A percentile compares a stretch with the other conserved stretches of the same genome.
Conservation (phyloP, 1,140 invertebrate species). For the Heliconius himera region DNA sequence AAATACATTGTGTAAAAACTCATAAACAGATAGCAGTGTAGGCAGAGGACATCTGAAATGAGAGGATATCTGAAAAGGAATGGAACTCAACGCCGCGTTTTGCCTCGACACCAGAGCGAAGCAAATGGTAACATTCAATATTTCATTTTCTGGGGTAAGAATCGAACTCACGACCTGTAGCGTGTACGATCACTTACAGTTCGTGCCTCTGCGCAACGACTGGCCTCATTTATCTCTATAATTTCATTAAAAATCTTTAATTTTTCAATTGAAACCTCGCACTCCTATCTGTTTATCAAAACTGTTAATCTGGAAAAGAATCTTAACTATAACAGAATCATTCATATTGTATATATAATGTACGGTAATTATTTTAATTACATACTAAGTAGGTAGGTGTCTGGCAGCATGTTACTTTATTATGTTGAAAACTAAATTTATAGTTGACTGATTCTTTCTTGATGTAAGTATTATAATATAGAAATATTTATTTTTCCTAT, state of each 20-base stretch:
- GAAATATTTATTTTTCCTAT: neutral
- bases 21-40: no score
- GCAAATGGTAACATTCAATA: no score
- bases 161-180: no score
- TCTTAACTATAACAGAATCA: neutral
- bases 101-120: no score
- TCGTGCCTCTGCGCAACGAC: no score
- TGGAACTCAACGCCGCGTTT: no score
- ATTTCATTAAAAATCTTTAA: neutral
- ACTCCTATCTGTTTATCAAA: neutral
- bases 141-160: no score
- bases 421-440: neutral
- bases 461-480: neutral
- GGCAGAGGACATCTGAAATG: no score
- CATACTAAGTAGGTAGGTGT: neutral
- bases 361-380: slow-evolving; percentile 6
- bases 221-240: no score
- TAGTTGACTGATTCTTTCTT: neutral
- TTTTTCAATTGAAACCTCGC: neutral
- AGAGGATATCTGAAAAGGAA: no score
- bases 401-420: neutral
- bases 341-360: neutral
- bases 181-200: no score
- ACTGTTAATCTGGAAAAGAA: neutral
- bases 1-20: no score